Evolutionary conservation across 2,113 vertebrate species (phyloP).

Genomic region (Leptosomus discolor): DNA sequence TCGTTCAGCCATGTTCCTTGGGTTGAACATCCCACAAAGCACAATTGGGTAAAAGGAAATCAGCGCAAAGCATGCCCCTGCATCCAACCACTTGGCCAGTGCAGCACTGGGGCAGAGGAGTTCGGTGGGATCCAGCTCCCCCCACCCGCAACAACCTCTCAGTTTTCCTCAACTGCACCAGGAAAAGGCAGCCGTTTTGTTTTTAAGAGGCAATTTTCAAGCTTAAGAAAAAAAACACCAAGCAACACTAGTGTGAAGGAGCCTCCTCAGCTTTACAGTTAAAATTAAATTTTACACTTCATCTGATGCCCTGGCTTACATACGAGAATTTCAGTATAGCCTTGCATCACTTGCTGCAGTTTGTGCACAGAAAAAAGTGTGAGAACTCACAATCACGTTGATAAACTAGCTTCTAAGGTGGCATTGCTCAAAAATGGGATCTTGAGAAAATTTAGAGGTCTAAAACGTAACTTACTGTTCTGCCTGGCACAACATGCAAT

Average conservation of each 20-base stretch:
- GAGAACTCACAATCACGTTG: accelerated
- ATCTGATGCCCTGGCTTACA: neutral
- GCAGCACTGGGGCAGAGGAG: neutral
- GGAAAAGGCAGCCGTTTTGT: neutral
- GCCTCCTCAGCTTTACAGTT: neutral
- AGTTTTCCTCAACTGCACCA: neutral
- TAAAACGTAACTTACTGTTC: neutral
- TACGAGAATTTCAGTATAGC: neutral
- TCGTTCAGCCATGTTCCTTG: constrained; percentile 78
- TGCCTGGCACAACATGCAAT: neutral
- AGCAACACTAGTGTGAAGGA: neutral
- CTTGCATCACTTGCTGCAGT: neutral
- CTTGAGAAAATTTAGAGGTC: neutral
- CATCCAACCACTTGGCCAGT: constrained; percentile 3
- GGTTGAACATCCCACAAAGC: constrained; percentile 80
- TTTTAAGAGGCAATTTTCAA: constrained; percentile 34
- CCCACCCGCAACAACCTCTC: neutral
- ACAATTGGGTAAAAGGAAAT: constrained; percentile 76
- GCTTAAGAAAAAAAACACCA: neutral
- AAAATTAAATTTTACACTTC: neutral
- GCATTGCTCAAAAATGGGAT: neutral
- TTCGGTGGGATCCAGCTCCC: neutral
- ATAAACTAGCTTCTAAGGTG: neutral
- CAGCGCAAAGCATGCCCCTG: constrained; percentile 25
- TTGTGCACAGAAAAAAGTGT: neutral